A percentile compares a stretch with the other conserved stretches of the same genome.
phyloP scores from a whole-genome alignment of 2,888 invertebrate genomes.

The Microdon myrmicae region DNA sequence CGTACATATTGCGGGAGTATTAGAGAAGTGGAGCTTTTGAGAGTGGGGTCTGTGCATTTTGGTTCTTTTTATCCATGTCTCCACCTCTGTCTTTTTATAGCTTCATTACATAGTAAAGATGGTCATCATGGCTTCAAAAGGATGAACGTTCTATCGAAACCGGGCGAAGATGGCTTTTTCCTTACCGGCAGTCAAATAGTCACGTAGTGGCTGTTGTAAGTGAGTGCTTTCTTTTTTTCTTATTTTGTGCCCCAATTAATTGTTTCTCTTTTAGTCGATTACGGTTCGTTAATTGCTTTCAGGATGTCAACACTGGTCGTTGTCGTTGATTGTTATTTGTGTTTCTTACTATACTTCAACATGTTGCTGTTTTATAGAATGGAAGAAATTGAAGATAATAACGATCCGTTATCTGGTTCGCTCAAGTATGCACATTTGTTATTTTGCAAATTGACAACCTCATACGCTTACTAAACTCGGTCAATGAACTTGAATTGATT shows the following conservation, averaged over 20 bases:
- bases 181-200: constrained; percentile 3
- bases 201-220: constrained; percentile 24
- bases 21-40: too few relatives aligned
- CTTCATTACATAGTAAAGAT: background rate
- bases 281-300: constrained; percentile 63
- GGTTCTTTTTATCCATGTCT: too few relatives aligned
- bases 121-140: too few relatives aligned
- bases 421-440: constrained; percentile 23
- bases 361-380: constrained; percentile 35
- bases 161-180: too few relatives aligned
- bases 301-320: constrained; percentile 44
- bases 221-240: constrained; percentile 24
- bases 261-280: constrained; percentile 64
- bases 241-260: constrained; percentile 53
- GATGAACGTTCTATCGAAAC: too few relatives aligned
- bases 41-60: too few relatives aligned
- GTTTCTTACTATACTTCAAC: constrained; percentile 9
- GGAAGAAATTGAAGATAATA: constrained; percentile 34
- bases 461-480: background rate
- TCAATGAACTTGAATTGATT: constrained; percentile 45
- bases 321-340: constrained; percentile 34
- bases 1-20: constrained; percentile 36
- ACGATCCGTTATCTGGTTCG: constrained; percentile 34
- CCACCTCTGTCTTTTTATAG: background rate
- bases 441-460: constrained; percentile 3